These are phyloP conservation scores for Epizoanthus illoricatus DNA, from an alignment of 92 coral and sea anemone species.

Conservation along the genomic window DNA sequence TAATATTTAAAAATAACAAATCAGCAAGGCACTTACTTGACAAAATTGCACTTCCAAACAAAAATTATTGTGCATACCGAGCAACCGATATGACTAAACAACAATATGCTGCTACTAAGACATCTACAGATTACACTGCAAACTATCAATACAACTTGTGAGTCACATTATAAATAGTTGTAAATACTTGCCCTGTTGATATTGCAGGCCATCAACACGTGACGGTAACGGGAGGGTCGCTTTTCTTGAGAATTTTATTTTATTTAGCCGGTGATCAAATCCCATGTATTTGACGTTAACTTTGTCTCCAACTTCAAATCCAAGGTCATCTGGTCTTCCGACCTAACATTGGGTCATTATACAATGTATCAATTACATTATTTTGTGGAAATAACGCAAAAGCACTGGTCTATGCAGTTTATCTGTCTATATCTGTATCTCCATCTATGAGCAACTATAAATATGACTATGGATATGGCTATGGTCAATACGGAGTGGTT, in stretches of 20 bases:
- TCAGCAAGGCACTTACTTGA: no score
- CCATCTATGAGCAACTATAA: no score
- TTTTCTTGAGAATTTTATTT: constrained; percentile 79
- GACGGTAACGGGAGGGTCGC: constrained; percentile 74
- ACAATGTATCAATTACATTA: background rate
- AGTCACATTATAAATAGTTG: no score
- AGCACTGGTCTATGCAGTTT: background rate
- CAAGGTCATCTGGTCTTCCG: constrained; percentile 64
- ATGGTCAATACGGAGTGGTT: no score
- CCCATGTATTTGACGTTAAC: constrained; percentile 85
- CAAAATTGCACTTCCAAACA: no score
- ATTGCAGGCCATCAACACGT: background rate
- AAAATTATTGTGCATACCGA: no score
- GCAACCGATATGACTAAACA: no score
- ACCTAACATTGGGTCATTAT: constrained; percentile 42
- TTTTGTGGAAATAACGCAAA: background rate
- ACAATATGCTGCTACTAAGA: no score
- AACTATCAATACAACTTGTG: background rate
- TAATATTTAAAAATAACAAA: no score
- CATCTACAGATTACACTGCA: background rate
- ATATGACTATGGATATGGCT: background rate
- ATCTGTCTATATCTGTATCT: no score
- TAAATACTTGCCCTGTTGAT: no score
- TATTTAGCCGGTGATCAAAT: constrained; percentile 62
- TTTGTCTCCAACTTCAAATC: constrained; percentile 68